Percentiles rank a stretch among this genome's conserved stretches.
These are phyloP conservation scores for Ascaphus truei DNA, from an alignment of 2,113 vertebrate genomes.

Conservation along the genomic window DNA sequence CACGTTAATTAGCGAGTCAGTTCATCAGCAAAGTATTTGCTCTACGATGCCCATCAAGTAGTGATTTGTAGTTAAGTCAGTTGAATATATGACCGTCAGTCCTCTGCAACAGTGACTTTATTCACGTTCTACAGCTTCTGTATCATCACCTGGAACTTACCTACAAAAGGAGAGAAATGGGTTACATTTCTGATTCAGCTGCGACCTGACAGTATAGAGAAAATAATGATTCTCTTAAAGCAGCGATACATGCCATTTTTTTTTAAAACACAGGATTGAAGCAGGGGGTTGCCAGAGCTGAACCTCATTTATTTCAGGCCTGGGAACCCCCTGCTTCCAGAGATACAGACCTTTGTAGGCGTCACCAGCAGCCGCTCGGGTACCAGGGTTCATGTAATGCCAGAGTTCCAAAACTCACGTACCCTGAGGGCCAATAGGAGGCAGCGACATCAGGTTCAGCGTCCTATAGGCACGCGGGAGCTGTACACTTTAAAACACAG, in stretches of 20 bases:
- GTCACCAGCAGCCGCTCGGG: no score
- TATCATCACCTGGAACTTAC: conserved; percentile 98
- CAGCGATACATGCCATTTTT: background rate
- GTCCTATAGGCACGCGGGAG: background rate
- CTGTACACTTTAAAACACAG: background rate
- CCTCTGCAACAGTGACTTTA: background rate
- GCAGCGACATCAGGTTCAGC: no score
- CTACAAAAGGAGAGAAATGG: conserved; percentile 53
- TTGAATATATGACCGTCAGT: background rate
- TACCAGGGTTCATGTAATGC: no score
- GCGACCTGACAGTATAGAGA: background rate
- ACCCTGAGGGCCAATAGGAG: no score
- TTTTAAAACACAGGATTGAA: background rate
- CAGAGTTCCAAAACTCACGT: conserved; percentile 1
- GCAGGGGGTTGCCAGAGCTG: no score
- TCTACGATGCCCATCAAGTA: background rate
- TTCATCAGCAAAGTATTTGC: background rate
- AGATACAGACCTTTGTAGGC: no score
- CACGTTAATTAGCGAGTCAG: no score
- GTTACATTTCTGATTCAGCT: background rate
- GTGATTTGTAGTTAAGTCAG: background rate
- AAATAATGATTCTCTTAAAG: no score
- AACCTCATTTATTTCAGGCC: no score
- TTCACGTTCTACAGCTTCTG: conserved; percentile 77
- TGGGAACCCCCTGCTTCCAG: no score